These are phyloP conservation scores for Phyllotreta cruciferae DNA, from an alignment of 2,888 invertebrate genomes.

Conservation along the genomic window DNA sequence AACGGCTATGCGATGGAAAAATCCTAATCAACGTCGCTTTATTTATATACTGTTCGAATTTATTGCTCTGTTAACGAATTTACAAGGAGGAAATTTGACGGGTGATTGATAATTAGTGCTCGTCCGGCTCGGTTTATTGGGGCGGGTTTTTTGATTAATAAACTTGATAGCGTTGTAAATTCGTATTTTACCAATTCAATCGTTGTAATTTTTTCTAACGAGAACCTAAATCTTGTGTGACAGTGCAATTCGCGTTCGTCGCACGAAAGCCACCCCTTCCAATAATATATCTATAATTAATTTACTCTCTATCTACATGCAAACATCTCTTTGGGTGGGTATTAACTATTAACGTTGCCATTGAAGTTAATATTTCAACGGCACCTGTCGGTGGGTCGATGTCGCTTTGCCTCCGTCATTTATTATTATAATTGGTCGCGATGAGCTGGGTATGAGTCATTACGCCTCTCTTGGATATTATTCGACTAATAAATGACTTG, in stretches of 20 bases:
- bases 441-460: slow-evolving; percentile 18
- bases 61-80: too few relatives aligned
- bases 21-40: too few relatives aligned
- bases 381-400: slow-evolving; percentile 26
- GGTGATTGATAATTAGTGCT: too few relatives aligned
- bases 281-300: slow-evolving; percentile 36
- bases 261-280: slow-evolving; percentile 21
- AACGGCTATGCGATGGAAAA: neutral
- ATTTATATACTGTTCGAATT: too few relatives aligned
- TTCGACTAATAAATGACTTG: slow-evolving; percentile 9
- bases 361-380: slow-evolving; percentile 28
- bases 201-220: too few relatives aligned
- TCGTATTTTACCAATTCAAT: too few relatives aligned
- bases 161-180: too few relatives aligned
- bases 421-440: slow-evolving; percentile 29
- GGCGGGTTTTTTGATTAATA: too few relatives aligned
- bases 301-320: slow-evolving; percentile 39
- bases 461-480: slow-evolving; percentile 11
- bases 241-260: slow-evolving; percentile 6
- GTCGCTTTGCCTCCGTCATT: slow-evolving; percentile 27
- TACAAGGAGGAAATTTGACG: too few relatives aligned
- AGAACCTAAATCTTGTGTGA: too few relatives aligned
- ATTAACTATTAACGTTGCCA: slow-evolving; percentile 29
- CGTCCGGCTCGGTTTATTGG: too few relatives aligned
- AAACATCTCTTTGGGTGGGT: slow-evolving; percentile 36